Percentiles rank a stretch among this genome's conserved stretches.
phyloP scores from a whole-genome alignment of 2,113 vertebrate genomes.

The Thermophis baileyi region DNA sequence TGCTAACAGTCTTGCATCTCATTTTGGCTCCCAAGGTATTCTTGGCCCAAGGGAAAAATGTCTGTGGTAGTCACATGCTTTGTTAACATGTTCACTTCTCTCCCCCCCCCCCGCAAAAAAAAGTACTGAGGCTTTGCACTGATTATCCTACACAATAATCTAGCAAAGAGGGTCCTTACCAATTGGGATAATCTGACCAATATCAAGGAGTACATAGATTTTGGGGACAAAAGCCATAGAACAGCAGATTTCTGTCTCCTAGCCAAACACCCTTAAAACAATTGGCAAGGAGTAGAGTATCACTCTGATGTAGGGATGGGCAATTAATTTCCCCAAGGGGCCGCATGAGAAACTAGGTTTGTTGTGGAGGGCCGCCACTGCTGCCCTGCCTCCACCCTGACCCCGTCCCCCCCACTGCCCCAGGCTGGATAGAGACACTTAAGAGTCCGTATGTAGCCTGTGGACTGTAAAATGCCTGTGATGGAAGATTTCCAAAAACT shows the following conservation, averaged over 20 bases:
- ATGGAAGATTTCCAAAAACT: background rate
- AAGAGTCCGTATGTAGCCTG: background rate
- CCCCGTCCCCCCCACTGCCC: too few relatives aligned
- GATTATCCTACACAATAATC: background rate
- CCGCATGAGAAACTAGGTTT: background rate
- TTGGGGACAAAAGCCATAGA: background rate
- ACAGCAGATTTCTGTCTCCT: background rate
- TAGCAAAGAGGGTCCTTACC: background rate
- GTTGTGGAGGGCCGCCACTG: background rate
- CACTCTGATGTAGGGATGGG: background rate
- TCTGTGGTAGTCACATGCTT: background rate
- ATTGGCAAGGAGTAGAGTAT: background rate
- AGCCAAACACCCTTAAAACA: background rate
- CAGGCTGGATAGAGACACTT: background rate
- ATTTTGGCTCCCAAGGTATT: background rate
- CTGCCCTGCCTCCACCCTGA: background rate
- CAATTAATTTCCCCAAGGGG: background rate
- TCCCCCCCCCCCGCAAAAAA: background rate
- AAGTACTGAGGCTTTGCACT: background rate
- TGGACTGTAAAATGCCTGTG: background rate
- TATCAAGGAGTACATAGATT: background rate
- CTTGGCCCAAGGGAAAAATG: background rate
- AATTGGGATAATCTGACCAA: background rate
- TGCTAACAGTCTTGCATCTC: background rate
- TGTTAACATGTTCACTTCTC: background rate